Evolutionary conservation across 2,888 invertebrate genomes (phyloP), one percentile per base, ranked within the genome.

Genomic region (Atethmia centrago): DNA sequence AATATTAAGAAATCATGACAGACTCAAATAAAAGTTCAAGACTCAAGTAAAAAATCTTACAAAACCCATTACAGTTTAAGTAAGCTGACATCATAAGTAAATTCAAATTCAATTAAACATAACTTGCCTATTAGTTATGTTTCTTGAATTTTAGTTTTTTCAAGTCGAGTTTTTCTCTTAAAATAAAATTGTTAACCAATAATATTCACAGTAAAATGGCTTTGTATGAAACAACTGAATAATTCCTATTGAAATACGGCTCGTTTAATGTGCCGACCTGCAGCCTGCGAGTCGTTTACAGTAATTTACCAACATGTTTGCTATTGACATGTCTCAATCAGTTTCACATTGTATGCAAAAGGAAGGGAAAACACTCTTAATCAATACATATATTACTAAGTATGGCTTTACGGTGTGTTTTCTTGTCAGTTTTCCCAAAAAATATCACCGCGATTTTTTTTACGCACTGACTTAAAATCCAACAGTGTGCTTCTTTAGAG

Each of bases 271-370:
- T 58, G 10, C 21, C 10, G 47, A 53, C n/a, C 42, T 21, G 55
- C 25, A 19, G 21, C 31, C 31, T 42, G 21, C n/a, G 25, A 49
- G 25, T 53, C 40, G 25, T 51, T 53, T 56, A 21, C 36, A 55
- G n/a, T 63, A 14, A 77, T 63, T 61, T 51, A 7, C 40, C 12
- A 53, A 53, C 36, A 79, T 75, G 42, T 70, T 70, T 75, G 36
- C 21, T 55, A 45, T 63, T 58, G 62, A 53, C 66, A 58, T 62
- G 19, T 58, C 68, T 36, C 63, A 70, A 63, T 79, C 51, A 62
- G 55, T 47, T n/a, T 28, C 49, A 56, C 14, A 49, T 73, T 73
- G 25, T 59, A 16, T 42, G 21, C 12, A n/a, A 53, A 31, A 47
- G 21, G n/a, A 25, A 47, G 7, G 36, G 12, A 25, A 47, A 25